phyloP scores from a whole-genome alignment of 64 coral and sea anemone genomes.

The Montipora capricornis region DNA sequence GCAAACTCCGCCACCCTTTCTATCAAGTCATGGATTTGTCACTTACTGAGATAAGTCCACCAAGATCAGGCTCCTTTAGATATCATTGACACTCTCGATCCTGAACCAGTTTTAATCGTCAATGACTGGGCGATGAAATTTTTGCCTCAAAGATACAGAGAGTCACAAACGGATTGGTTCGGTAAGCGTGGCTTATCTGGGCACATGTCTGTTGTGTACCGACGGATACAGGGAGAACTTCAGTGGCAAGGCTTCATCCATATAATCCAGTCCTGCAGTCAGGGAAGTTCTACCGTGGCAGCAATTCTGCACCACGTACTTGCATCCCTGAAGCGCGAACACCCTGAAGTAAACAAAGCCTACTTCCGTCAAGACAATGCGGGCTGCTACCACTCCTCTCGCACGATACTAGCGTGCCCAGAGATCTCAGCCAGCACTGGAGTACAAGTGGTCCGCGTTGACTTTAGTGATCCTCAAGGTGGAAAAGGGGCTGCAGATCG shows the following conservation, averaged over 20 bases:
- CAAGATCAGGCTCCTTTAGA: background rate
- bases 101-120: background rate
- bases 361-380: background rate
- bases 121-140: background rate
- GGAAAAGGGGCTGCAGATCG: too few relatives aligned
- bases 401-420: too few relatives aligned
- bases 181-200: background rate
- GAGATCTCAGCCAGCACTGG: too few relatives aligned
- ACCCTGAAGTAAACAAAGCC: background rate
- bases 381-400: background rate
- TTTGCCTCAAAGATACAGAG: background rate
- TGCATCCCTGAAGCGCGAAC: background rate
- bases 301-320: background rate
- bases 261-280: background rate
- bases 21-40: too few relatives aligned
- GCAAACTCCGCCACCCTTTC: too few relatives aligned
- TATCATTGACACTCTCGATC: background rate
- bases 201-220: background rate
- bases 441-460: too few relatives aligned
- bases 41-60: too few relatives aligned
- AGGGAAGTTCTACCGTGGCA: background rate
- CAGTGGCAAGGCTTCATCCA: background rate
- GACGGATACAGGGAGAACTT: background rate
- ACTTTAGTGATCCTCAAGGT: background rate
- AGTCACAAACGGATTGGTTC: background rate